Percentiles rank a stretch among this genome's conserved stretches.
Conservation (phyloP, 2,797 vertebrate species). For the Fundulus diaphanus region DNA sequence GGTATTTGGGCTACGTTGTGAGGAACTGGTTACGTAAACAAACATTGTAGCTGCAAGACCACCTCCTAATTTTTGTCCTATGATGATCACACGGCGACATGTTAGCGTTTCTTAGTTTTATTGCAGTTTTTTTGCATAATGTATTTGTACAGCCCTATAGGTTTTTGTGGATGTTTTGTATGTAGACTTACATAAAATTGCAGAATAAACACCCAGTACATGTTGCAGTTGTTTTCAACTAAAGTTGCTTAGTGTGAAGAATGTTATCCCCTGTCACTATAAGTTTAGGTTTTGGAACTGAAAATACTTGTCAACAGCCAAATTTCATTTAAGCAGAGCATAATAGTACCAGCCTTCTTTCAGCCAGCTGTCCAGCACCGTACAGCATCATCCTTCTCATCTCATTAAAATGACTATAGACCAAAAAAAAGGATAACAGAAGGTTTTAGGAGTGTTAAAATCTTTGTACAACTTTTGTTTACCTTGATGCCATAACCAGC, state of each 20-base stretch:
- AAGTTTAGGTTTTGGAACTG: too few relatives aligned
- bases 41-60: neutral
- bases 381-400: neutral
- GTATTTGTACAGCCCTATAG: neutral
- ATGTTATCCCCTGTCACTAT: too few relatives aligned
- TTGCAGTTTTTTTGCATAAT: neutral
- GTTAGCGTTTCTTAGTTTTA: slow-evolving; percentile 4
- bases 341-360: neutral
- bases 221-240: too few relatives aligned
- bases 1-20: too few relatives aligned
- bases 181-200: neutral
- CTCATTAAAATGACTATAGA: neutral
- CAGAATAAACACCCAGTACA: too few relatives aligned
- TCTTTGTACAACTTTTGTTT: neutral
- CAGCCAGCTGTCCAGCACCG: neutral
- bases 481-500: neutral
- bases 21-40: too few relatives aligned
- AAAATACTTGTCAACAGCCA: too few relatives aligned
- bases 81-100: neutral
- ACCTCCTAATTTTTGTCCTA: neutral
- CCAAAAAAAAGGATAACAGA: neutral
- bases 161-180: neutral
- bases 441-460: neutral
- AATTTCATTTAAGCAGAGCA: neutral
- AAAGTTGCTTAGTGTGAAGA: too few relatives aligned